Evolutionary conservation across 2,888 invertebrate species (phyloP).

Genomic region (Psylliodes chrysocephalus): DNA sequence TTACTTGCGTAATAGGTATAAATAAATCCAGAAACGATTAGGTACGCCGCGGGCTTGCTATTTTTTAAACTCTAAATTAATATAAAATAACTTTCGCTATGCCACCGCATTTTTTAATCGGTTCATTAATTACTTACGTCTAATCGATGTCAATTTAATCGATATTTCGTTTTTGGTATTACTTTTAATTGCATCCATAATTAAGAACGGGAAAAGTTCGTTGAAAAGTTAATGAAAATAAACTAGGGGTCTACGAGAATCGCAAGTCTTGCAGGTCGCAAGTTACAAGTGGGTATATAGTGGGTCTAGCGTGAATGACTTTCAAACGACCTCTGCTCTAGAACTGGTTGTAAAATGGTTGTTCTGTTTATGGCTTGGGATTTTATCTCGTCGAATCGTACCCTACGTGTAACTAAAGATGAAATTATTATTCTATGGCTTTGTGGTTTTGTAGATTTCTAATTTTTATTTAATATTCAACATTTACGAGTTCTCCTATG

Average conservation of each 20-base stretch:
- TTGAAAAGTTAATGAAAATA: no score
- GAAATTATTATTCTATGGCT: no score
- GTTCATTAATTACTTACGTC: slow-evolving; percentile 14
- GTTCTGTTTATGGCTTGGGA: background rate
- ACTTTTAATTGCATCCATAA: slow-evolving; percentile 15
- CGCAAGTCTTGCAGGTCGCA: no score
- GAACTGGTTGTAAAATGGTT: background rate
- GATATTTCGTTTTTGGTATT: slow-evolving; percentile 2
- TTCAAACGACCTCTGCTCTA: slow-evolving; percentile 13
- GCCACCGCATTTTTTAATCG: background rate
- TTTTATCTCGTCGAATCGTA: no score
- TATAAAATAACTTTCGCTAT: background rate
- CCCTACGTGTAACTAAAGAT: no score
- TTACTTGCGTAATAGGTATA: slow-evolving; percentile 4
- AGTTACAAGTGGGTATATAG: slow-evolving; percentile 3
- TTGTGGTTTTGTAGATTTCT: no score
- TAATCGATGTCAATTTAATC: slow-evolving; percentile 15
- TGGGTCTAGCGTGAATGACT: slow-evolving; percentile 4
- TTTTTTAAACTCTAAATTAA: background rate
- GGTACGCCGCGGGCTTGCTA: background rate
- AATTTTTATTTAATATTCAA: no score
- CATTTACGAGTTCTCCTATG: no score
- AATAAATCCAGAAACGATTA: background rate
- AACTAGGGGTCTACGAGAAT: no score
- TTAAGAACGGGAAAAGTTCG: no score